A percentile compares a stretch with the other conserved stretches of the same genome.
phyloP scores from a whole-genome alignment of 2,113 vertebrate genomes.

The Prinia subflava region DNA sequence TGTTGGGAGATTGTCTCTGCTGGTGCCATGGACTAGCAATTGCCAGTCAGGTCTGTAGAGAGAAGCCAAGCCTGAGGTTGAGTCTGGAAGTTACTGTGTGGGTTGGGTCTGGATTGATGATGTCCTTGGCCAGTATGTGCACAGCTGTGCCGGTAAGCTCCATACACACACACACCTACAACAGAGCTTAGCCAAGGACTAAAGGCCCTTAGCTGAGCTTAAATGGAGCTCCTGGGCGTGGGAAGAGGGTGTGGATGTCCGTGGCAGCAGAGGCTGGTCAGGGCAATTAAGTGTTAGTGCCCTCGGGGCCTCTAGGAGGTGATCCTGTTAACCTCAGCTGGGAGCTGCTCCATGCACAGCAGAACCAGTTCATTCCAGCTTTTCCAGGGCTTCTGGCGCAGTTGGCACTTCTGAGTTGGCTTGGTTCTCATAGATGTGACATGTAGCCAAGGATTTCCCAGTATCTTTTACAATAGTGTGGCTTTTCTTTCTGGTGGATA shows the following conservation, averaged over 20 bases:
- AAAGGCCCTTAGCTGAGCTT: not conserved
- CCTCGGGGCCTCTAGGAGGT: accelerated
- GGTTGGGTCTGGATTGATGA: not conserved
- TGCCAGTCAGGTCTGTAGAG: not conserved
- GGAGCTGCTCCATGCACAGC: not conserved
- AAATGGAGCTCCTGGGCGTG: not conserved
- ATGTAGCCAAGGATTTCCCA: not conserved
- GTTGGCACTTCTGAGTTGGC: not conserved
- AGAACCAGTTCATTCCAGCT: not conserved
- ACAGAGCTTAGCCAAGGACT: not conserved
- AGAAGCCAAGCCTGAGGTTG: not conserved
- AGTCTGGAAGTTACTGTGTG: not conserved
- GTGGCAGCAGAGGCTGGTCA: not conserved
- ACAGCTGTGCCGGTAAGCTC: not conserved
- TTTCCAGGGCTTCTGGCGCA: not conserved
- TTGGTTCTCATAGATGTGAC: not conserved
- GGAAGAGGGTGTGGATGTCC: not conserved
- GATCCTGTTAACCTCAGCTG: not conserved
- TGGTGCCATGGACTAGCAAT: accelerated
- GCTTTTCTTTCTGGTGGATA: not conserved
- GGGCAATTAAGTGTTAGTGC: not conserved
- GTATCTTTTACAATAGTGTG: not conserved
- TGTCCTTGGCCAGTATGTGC: not conserved
- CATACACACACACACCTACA: not conserved
- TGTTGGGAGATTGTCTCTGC: not conserved